A percentile compares a stretch with the other conserved stretches of the same genome.
phyloP scores from a whole-genome alignment of 1,140 invertebrate genomes.

The Bactericera cockerelli region DNA sequence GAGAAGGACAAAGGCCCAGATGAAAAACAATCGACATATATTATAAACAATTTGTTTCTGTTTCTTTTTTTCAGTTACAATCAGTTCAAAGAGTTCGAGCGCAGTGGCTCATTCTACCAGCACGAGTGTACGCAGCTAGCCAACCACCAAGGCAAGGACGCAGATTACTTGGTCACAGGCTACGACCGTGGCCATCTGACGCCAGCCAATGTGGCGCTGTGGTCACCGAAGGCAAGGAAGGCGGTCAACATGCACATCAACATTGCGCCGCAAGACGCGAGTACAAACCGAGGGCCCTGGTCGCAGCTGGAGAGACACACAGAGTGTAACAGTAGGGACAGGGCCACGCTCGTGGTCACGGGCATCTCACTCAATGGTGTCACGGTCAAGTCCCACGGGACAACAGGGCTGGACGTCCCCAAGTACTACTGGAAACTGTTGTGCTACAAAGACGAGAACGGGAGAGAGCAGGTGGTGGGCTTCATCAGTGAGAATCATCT shows the following conservation, averaged over 20 bases:
- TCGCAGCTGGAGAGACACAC: constrained; percentile 10
- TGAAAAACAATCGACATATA: too few relatives aligned
- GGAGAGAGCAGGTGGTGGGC: constrained; percentile 12
- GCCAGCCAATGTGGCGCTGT: constrained; percentile 12
- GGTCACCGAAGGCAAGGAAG: constrained; percentile 13
- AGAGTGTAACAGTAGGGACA: constrained; percentile 12
- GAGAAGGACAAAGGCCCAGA: too few relatives aligned
- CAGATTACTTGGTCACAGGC: constrained; percentile 8
- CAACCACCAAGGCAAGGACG: not conserved
- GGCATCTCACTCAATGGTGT: not conserved
- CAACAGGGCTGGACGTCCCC: constrained; percentile 1
- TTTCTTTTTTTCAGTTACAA: constrained; percentile 11
- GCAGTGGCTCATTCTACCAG: not conserved
- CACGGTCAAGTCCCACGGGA: not conserved
- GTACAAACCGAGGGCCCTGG: constrained; percentile 13
- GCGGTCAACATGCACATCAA: constrained; percentile 14
- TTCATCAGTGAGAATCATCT: constrained; percentile 10
- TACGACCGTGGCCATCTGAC: constrained; percentile 15
- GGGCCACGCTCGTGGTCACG: constrained; percentile 9
- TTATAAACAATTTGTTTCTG: not conserved
- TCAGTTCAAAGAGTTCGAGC: constrained; percentile 8
- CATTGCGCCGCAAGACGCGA: constrained; percentile 13
- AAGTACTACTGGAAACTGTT: constrained; percentile 16
- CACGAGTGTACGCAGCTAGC: constrained; percentile 3
- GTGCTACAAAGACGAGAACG: constrained; percentile 14